Percentiles rank a stretch among this genome's conserved stretches.
phyloP scores from a whole-genome alignment of 2,113 vertebrate species.

The Aphyosemion australe region DNA sequence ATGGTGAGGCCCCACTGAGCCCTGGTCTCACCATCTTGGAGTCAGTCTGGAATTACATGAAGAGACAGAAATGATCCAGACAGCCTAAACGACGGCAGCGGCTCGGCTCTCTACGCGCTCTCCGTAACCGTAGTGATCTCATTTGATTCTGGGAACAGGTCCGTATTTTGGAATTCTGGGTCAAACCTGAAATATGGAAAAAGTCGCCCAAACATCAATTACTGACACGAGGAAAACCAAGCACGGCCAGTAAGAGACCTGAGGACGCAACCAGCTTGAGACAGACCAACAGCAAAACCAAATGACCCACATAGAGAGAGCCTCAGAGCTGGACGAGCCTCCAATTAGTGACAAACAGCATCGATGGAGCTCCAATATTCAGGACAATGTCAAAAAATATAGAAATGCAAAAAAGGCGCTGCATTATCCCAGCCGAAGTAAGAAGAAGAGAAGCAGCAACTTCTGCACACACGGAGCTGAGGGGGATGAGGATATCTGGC shows the following conservation, averaged over 20 bases:
- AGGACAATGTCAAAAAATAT: too few species aligned
- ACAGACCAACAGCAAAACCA: constrained; percentile 1
- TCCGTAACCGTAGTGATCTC: constrained; percentile 7
- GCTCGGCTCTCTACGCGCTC: constrained; percentile 8
- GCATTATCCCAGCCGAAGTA: too few species aligned
- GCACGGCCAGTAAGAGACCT: not conserved
- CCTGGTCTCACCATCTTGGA: constrained; percentile 15
- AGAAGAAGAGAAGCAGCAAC: too few species aligned
- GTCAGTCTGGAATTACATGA: constrained; percentile 4
- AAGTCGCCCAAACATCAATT: not conserved
- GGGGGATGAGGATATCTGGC: too few species aligned
- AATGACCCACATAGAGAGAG: constrained; percentile 9
- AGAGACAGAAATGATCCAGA: constrained; percentile 16
- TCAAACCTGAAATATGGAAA: constrained; percentile 8
- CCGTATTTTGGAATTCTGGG: constrained; percentile 1
- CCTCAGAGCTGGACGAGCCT: not conserved
- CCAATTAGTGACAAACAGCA: constrained; percentile 15
- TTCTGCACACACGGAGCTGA: too few species aligned
- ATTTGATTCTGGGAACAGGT: constrained; percentile 1
- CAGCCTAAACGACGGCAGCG: constrained; percentile 6
- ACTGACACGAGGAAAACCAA: not conserved
- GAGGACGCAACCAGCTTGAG: not conserved
- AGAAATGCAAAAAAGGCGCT: too few species aligned
- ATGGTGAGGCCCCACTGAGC: constrained; percentile 8
- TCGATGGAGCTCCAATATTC: too few species aligned